A percentile compares a stretch with the other conserved stretches of the same genome.
Conservation (phyloP, 2,888 invertebrate species). For the Eupithecia dodoneata region DNA sequence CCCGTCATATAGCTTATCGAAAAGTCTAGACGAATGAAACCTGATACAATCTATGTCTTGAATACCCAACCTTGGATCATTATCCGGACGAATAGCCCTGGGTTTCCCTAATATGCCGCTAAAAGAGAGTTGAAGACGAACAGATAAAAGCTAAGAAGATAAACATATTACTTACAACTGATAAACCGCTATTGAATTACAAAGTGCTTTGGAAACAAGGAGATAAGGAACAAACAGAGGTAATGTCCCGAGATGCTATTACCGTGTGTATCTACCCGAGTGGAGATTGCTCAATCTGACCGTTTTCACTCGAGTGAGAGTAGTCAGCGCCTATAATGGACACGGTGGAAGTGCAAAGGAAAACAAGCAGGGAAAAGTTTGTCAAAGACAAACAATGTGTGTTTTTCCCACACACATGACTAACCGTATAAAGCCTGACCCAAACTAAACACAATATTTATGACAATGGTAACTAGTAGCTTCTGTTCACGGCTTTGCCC, state of each 20-base stretch:
- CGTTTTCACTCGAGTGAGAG: slow-evolving; percentile 49
- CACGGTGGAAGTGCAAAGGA: not conserved
- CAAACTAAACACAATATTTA: not conserved
- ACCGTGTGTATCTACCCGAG: slow-evolving; percentile 19
- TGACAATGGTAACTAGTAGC: too few relatives aligned
- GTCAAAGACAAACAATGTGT: not conserved
- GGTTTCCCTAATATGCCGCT: not conserved
- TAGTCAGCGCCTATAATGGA: not conserved
- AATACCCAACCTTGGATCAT: not conserved
- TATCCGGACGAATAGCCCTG: not conserved
- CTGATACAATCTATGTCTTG: not conserved
- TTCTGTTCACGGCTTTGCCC: not conserved
- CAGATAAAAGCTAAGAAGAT: slow-evolving; percentile 26
- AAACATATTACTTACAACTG: slow-evolving; percentile 27
- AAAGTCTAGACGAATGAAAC: slow-evolving; percentile 2
- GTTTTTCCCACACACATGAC: not conserved
- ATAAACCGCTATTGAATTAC: slow-evolving; percentile 32
- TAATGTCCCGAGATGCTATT: slow-evolving; percentile 52
- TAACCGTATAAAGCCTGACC: not conserved
- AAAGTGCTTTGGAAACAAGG: slow-evolving; percentile 35
- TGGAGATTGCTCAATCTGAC: slow-evolving; percentile 34
- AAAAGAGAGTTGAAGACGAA: slow-evolving; percentile 2
- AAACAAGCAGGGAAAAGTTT: not conserved
- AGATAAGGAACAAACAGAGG: slow-evolving; percentile 48
- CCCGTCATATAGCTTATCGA: not conserved